Evolutionary conservation across 2,113 vertebrate genomes (phyloP).

Genomic region (Triplophysa tibetana): DNA sequence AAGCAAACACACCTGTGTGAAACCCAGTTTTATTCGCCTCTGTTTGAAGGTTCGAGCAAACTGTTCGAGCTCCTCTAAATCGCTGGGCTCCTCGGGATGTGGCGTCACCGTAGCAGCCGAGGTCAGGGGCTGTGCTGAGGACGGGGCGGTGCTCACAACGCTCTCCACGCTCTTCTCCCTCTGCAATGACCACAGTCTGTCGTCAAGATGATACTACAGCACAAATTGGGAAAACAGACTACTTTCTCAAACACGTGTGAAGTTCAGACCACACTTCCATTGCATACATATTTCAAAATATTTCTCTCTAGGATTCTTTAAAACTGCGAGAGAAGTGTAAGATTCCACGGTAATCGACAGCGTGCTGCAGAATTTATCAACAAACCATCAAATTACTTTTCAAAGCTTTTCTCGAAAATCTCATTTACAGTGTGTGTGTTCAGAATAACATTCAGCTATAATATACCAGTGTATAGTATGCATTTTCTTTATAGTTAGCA

Average conservation of each 20-base stretch:
- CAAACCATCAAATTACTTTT: too few species aligned
- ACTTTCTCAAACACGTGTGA: conserved; percentile 22
- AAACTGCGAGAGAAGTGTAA: too few species aligned
- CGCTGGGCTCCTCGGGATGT: conserved; percentile 86
- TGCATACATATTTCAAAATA: neutral
- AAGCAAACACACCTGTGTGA: conserved; percentile 81
- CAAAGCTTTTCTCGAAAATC: too few species aligned
- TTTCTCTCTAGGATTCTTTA: neutral
- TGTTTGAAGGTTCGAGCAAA: conserved; percentile 93
- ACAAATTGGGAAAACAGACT: conserved; percentile 40
- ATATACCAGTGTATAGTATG: too few species aligned
- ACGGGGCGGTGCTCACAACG: conserved; percentile 54
- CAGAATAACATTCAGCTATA: too few species aligned
- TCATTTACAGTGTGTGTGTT: too few species aligned
- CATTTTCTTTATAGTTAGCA: too few species aligned
- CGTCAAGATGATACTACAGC: conserved; percentile 48
- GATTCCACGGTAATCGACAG: too few species aligned
- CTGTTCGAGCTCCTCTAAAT: conserved; percentile 91
- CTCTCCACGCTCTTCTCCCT: conserved; percentile 75
- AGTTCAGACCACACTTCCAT: neutral
- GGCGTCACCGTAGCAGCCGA: conserved; percentile 65
- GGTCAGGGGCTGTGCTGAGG: conserved; percentile 60
- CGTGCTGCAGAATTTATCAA: too few species aligned
- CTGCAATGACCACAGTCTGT: conserved; percentile 60
- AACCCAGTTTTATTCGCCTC: conserved; percentile 89